Conservation (phyloP, 2,888 invertebrate genomes). For the Chalcosyrphus nemorum region DNA sequence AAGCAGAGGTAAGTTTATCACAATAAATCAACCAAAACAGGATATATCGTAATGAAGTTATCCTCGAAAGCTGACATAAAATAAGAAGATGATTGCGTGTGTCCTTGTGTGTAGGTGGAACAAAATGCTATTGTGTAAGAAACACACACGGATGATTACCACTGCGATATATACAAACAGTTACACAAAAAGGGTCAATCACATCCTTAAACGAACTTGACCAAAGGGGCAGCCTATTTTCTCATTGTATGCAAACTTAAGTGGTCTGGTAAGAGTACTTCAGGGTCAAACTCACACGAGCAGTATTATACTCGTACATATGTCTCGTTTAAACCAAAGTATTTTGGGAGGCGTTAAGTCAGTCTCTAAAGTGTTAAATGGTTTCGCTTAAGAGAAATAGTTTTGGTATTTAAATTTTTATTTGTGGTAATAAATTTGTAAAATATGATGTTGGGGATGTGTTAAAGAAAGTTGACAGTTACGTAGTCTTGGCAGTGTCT, state of each 20-base stretch:
- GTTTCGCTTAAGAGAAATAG: not conserved
- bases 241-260: conserved; percentile 10
- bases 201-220: conserved; percentile 17
- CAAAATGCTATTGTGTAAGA: conserved; percentile 13
- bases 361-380: not conserved
- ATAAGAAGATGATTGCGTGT: conserved; percentile 31
- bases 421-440: too few relatives aligned
- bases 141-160: conserved; percentile 4
- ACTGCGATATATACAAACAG: not conserved
- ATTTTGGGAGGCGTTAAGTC: not conserved
- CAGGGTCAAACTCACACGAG: conserved; percentile 4
- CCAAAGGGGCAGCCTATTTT: conserved; percentile 8
- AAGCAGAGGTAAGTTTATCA: conserved; percentile 43
- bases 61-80: conserved; percentile 46
- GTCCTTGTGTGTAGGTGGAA: conserved; percentile 12
- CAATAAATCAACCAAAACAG: conserved; percentile 55
- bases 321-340: not conserved
- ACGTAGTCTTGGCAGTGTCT: too few relatives aligned
- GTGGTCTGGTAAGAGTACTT: conserved; percentile 24
- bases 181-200: conserved; percentile 16
- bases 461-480: too few relatives aligned
- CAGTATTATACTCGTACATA: not conserved
- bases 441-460: too few relatives aligned
- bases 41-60: conserved; percentile 55
- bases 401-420: not conserved